Percentiles rank a stretch among this genome's conserved stretches.
Conservation (phyloP, 2,797 vertebrate species). For the Zalophus californianus region DNA sequence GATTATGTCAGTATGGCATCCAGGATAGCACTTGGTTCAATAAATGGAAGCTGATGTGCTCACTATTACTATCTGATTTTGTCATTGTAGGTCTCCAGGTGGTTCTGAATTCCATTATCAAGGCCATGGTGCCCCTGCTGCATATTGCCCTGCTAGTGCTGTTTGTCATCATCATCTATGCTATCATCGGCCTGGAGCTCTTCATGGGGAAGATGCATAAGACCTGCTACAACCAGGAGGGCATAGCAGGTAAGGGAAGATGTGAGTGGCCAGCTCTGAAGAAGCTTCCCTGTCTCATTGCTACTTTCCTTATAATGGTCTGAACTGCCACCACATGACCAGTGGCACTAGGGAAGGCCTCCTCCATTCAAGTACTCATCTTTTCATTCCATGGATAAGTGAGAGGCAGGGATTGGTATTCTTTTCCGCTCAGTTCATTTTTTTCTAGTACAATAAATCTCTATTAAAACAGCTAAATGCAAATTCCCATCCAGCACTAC, state of each 20-base stretch:
- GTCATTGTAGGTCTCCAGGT: slow-evolving; percentile 96
- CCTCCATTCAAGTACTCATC: not conserved
- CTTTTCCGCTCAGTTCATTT: not conserved
- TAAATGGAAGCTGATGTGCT: not conserved
- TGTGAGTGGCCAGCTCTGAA: not conserved
- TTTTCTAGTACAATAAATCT: not conserved
- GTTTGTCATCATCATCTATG: slow-evolving; percentile 99
- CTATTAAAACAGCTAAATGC: not conserved
- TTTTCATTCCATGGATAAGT: not conserved
- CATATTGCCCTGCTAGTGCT: slow-evolving; percentile 99
- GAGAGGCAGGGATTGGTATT: not conserved
- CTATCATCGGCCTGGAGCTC: slow-evolving; percentile 99
- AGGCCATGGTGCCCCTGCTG: slow-evolving; percentile 99
- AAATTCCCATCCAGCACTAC: not conserved
- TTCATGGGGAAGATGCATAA: slow-evolving; percentile 99
- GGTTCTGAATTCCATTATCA: slow-evolving; percentile 99
- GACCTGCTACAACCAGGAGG: slow-evolving; percentile 92
- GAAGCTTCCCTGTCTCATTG: not conserved
- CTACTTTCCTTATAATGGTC: not conserved
- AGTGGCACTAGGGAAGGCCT: fast-evolving
- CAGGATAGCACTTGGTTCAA: not conserved
- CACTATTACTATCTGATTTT: slow-evolving; percentile 1
- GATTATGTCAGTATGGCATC: not conserved
- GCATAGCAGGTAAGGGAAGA: slow-evolving; percentile 87
- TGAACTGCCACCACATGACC: too few relatives aligned